phyloP scores from a whole-genome alignment of 2,113 vertebrate species.

The Condylura cristata region DNA sequence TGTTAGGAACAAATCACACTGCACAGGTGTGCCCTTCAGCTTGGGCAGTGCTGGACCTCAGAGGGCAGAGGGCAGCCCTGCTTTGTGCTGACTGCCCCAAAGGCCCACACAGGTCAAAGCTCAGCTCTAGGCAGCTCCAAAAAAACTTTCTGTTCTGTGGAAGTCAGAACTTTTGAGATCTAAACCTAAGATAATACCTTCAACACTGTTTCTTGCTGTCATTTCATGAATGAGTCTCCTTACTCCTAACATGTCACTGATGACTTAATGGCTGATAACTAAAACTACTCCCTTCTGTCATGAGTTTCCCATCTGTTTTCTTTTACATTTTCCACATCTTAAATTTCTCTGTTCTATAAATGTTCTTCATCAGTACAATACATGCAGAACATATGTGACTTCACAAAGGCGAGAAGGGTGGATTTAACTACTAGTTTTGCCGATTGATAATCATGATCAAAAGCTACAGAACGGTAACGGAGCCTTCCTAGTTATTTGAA shows the following conservation, averaged over 20 bases:
- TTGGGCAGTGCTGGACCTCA: no score
- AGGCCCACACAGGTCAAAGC: no score
- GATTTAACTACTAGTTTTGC: neutral
- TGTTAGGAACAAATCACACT: no score
- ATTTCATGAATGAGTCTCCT: neutral
- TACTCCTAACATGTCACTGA: neutral
- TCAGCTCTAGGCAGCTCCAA: no score
- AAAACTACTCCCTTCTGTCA: neutral
- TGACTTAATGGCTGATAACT: neutral
- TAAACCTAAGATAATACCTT: no score
- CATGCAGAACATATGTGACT: neutral
- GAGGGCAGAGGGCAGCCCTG: no score
- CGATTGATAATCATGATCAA: neutral
- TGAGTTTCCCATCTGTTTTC: neutral
- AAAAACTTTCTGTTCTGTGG: no score
- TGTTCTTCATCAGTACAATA: neutral
- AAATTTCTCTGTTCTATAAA: neutral
- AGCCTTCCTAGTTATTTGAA: neutral
- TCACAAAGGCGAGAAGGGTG: neutral
- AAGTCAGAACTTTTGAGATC: no score
- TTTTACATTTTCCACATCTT: neutral
- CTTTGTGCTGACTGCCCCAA: no score
- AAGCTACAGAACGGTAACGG: neutral
- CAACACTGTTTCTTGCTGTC: neutral
- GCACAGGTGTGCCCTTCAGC: no score